Conservation (phyloP, 2,888 invertebrate species). For the Embidobia sp. region DNA sequence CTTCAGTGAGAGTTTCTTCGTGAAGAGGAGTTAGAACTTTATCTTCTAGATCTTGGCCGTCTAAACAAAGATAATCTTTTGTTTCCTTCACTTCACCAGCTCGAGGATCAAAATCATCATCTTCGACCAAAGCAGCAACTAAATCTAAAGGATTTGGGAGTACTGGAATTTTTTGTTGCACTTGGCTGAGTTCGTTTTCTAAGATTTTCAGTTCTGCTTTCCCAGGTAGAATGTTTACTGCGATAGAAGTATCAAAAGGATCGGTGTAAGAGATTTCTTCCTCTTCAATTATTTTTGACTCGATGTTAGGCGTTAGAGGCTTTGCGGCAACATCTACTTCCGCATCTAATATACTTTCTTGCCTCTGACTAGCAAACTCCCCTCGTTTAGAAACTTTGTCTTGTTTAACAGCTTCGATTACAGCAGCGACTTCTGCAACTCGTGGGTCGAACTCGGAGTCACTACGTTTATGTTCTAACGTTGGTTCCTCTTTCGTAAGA, state of each 20-base stretch:
- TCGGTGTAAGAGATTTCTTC: conserved; percentile 84
- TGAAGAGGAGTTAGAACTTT: conserved; percentile 80
- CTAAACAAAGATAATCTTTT: conserved; percentile 81
- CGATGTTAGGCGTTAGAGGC: conserved; percentile 86
- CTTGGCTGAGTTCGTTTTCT: conserved; percentile 87
- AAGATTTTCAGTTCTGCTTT: conserved; percentile 90
- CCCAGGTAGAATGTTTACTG: conserved; percentile 88
- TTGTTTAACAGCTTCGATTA: conserved; percentile 60
- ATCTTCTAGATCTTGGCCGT: conserved; percentile 83
- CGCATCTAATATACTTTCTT: conserved; percentile 82
- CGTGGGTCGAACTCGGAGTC: conserved; percentile 86
- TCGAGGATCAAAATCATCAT: conserved; percentile 83
- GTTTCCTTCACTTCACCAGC: conserved; percentile 77
- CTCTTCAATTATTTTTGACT: conserved; percentile 79
- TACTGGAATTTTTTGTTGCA: conserved; percentile 80
- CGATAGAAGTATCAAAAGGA: conserved; percentile 95
- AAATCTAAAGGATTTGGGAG: conserved; percentile 70
- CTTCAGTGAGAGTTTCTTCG: conserved; percentile 80
- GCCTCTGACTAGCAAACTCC: conserved; percentile 66
- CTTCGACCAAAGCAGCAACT: conserved; percentile 67
- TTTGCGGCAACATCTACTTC: conserved; percentile 86
- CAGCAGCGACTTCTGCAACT: conserved; percentile 80
- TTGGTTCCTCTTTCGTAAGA: conserved; percentile 67
- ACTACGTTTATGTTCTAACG: conserved; percentile 83
- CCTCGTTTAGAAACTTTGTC: conserved; percentile 52